Percentiles rank a stretch among this genome's conserved stretches.
These are phyloP conservation scores for Coracopsis vasa DNA, from an alignment of 2,113 vertebrate genomes.

Conservation along the genomic window DNA sequence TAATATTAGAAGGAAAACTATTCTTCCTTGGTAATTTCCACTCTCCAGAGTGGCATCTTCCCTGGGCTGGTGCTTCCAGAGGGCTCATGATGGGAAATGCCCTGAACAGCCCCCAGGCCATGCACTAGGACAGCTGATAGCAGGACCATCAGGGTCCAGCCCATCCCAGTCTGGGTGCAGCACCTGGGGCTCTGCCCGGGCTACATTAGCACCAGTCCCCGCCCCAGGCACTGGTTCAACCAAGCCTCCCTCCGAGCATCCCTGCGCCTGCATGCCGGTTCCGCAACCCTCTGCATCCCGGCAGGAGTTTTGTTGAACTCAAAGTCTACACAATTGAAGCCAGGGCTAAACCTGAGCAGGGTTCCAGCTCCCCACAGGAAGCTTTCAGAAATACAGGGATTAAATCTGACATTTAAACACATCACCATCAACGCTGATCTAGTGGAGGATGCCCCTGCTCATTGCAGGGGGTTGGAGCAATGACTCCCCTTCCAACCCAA, in stretches of 20 bases:
- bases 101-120: background rate
- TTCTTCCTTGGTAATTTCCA: background rate
- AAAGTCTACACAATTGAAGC: background rate
- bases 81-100: fast-evolving
- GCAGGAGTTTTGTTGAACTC: background rate
- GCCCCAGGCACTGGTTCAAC: background rate
- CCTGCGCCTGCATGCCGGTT: fast-evolving
- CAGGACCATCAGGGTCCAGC: background rate
- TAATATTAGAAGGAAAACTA: background rate
- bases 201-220: background rate
- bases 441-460: background rate
- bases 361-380: background rate
- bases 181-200: background rate
- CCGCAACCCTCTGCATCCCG: fast-evolving
- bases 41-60: background rate
- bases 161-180: fast-evolving
- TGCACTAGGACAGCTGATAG: background rate
- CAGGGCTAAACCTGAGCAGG: background rate
- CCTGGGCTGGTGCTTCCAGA: background rate
- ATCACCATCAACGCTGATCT: fast-evolving
- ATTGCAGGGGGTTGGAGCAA: background rate
- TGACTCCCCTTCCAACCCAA: background rate
- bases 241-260: background rate
- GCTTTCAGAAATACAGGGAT: background rate
- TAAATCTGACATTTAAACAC: background rate